These are phyloP conservation scores for Nomada flava DNA, from an alignment of 2,888 invertebrate species.

Conservation along the genomic window DNA sequence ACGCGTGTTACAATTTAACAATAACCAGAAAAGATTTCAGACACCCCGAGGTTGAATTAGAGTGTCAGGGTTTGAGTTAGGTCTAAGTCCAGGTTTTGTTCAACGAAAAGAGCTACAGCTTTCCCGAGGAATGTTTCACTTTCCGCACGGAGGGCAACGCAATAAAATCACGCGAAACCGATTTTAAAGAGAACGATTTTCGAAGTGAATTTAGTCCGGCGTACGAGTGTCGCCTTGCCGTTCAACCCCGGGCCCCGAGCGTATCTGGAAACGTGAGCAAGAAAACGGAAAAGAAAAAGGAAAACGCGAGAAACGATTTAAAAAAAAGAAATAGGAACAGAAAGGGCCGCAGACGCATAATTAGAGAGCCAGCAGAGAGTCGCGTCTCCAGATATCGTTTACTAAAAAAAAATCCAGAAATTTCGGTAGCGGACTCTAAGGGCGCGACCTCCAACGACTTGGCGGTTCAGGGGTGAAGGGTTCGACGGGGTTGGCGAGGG, in stretches of 20 bases:
- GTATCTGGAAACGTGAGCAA: constrained; percentile 21
- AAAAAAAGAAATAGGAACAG: constrained; percentile 15
- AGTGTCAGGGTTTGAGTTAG: no score
- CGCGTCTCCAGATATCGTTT: constrained; percentile 66
- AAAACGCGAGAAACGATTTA: constrained; percentile 9
- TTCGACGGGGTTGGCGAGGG: not conserved
- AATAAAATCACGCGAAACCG: constrained; percentile 7
- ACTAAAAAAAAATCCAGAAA: constrained; percentile 63
- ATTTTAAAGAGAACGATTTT: constrained; percentile 28
- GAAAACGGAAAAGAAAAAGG: constrained; percentile 3
- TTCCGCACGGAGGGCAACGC: not conserved
- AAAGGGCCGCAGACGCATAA: constrained; percentile 63
- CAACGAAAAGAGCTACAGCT: no score
- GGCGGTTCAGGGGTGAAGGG: constrained; percentile 17
- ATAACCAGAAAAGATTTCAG: no score
- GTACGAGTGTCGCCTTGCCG: constrained; percentile 44
- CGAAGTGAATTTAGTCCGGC: constrained; percentile 30
- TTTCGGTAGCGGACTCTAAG: constrained; percentile 63
- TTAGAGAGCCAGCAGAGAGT: constrained; percentile 57
- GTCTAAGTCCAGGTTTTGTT: no score
- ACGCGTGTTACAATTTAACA: no score
- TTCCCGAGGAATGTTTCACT: no score
- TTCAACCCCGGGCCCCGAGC: constrained; percentile 21
- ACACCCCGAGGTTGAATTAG: no score
- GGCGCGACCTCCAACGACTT: constrained; percentile 56